phyloP scores from a whole-genome alignment of 2,797 vertebrate species.

The Glyptemys insculpta region DNA sequence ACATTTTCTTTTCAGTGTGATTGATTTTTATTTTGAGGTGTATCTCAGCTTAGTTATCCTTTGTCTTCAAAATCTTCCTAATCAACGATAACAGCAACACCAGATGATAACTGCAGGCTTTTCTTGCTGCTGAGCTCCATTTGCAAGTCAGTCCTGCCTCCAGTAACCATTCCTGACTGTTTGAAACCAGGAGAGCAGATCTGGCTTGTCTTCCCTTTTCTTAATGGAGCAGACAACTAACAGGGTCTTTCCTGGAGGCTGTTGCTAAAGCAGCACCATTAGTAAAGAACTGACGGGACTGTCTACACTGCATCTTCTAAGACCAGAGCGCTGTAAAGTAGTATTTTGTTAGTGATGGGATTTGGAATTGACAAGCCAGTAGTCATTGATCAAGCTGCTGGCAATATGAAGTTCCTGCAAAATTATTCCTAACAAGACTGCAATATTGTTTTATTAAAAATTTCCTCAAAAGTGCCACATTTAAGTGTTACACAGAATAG shows the following conservation, averaged over 20 bases:
- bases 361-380: neutral
- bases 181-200: neutral
- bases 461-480: fast-evolving
- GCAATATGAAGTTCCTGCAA: neutral
- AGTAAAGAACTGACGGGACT: fast-evolving
- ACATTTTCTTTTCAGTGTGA: neutral
- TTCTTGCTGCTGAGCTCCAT: fast-evolving
- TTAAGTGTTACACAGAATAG: fast-evolving
- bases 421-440: neutral
- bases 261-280: neutral
- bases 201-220: neutral
- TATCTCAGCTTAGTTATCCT: neutral
- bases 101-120: neutral
- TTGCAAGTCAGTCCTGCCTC: neutral
- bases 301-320: fast-evolving
- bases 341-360: neutral
- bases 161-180: fast-evolving
- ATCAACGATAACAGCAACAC: neutral
- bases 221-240: fast-evolving
- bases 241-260: fast-evolving
- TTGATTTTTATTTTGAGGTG: neutral
- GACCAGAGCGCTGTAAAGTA: fast-evolving
- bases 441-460: fast-evolving
- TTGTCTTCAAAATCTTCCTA: neutral
- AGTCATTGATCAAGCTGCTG: fast-evolving